These are phyloP conservation scores for Pantelozetes paolii DNA, from an alignment of 2,888 invertebrate genomes.

Conservation along the genomic window DNA sequence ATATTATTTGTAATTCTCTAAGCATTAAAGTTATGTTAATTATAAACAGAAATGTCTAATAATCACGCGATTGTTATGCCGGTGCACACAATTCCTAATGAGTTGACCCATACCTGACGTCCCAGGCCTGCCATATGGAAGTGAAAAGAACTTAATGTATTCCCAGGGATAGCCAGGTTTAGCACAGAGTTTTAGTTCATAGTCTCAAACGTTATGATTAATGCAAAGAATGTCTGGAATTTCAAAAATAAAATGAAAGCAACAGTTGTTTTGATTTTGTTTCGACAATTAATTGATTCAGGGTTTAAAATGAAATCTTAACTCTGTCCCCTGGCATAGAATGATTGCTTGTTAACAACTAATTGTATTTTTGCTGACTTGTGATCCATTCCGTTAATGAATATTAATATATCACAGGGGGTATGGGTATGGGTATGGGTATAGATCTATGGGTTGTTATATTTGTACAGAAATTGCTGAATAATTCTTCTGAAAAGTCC, in stretches of 20 bases:
- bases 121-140: conserved; percentile 19
- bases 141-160: neutral
- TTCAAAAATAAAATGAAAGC: too few species aligned
- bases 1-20: neutral
- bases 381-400: neutral
- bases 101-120: neutral
- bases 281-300: too few species aligned
- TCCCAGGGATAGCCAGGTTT: neutral
- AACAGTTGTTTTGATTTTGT: neutral
- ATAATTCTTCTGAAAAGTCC: too few species aligned
- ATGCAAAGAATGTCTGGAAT: neutral
- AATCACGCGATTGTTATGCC: neutral
- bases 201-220: neutral
- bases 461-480: too few species aligned
- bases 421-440: too few species aligned
- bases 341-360: too few species aligned
- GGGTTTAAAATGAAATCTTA: too few species aligned
- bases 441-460: too few species aligned
- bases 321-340: too few species aligned
- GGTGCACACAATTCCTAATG: neutral
- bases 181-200: neutral
- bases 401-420: neutral
- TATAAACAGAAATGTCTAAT: neutral
- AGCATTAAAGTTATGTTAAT: neutral
- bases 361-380: too few species aligned